These are phyloP conservation scores for Sarcophaga bullata DNA, from an alignment of 1,140 invertebrate genomes.

Conservation along the genomic window DNA sequence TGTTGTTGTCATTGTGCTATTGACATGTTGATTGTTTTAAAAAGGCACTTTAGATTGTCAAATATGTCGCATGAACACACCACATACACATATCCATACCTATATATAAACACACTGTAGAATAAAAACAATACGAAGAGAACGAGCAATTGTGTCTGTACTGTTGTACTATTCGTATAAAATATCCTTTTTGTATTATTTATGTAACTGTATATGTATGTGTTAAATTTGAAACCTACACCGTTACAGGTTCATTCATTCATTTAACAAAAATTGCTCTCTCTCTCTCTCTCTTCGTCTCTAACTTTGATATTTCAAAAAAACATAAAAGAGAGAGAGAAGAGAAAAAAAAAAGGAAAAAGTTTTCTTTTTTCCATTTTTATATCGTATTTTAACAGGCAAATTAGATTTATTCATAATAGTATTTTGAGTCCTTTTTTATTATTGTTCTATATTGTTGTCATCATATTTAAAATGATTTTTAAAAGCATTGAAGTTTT, in stretches of 20 bases:
- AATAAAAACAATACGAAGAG: too few species aligned
- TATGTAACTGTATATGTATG: not conserved
- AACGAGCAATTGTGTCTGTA: too few species aligned
- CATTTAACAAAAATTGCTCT: not conserved
- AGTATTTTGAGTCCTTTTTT: constrained; percentile 8
- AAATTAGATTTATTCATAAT: constrained; percentile 39
- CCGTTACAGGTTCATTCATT: not conserved
- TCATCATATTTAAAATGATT: constrained; percentile 30
- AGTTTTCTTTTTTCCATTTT: not conserved
- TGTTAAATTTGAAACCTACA: constrained; percentile 6
- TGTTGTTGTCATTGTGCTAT: not conserved
- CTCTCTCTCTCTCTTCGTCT: not conserved
- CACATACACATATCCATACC: not conserved
- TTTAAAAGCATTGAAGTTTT: constrained; percentile 29
- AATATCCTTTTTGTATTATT: not conserved
- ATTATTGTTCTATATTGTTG: constrained; percentile 19
- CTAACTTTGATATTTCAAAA: not conserved
- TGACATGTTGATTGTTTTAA: constrained; percentile 18
- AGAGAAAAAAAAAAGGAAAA: too few species aligned
- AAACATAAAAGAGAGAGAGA: too few species aligned
- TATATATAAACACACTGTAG: not conserved
- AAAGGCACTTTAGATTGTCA: constrained; percentile 26
- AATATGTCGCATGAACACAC: constrained; percentile 6
- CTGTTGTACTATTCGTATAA: not conserved
- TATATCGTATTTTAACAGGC: not conserved